These are phyloP conservation scores for Percina caprodes DNA, from an alignment of 2,113 vertebrate species.

Conservation along the genomic window DNA sequence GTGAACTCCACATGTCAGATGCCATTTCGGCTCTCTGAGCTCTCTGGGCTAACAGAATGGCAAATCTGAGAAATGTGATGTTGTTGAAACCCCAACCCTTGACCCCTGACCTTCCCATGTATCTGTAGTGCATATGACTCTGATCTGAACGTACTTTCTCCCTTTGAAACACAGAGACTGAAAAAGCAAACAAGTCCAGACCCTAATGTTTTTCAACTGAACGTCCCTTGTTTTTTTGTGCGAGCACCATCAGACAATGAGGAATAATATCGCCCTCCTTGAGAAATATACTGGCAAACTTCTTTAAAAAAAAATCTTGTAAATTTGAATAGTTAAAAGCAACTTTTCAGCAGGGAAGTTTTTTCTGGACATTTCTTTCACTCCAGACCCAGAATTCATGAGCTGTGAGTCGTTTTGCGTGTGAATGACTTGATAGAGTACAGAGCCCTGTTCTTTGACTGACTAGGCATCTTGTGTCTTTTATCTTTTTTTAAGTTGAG, in stretches of 20 bases:
- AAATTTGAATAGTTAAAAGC: neutral
- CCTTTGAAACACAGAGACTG: conserved; percentile 73
- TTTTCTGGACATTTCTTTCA: conserved; percentile 28
- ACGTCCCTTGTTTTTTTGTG: conserved; percentile 12
- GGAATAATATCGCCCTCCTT: neutral
- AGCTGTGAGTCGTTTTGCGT: conserved; percentile 53
- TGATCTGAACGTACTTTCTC: conserved; percentile 64
- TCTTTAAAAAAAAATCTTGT: conserved; percentile 12
- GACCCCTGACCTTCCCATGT: conserved; percentile 73
- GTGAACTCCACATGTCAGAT: conserved; percentile 46
- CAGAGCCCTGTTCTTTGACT: conserved; percentile 59
- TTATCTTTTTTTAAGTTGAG: conserved; percentile 78
- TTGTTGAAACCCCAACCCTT: conserved; percentile 74
- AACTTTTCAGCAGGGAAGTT: conserved; percentile 11
- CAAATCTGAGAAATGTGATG: conserved; percentile 67
- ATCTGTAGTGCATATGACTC: conserved; percentile 65
- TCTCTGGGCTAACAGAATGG: conserved; percentile 40
- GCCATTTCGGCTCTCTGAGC: conserved; percentile 41
- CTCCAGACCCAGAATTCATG: conserved; percentile 58
- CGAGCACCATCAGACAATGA: conserved; percentile 21
- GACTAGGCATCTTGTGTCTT: conserved; percentile 74
- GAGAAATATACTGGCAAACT: neutral
- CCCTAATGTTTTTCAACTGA: conserved; percentile 33
- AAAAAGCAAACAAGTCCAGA: conserved; percentile 76
- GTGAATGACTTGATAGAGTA: conserved; percentile 49